These are phyloP conservation scores for Syngnathus floridae DNA, from an alignment of 2,113 vertebrate genomes.

Conservation along the genomic window DNA sequence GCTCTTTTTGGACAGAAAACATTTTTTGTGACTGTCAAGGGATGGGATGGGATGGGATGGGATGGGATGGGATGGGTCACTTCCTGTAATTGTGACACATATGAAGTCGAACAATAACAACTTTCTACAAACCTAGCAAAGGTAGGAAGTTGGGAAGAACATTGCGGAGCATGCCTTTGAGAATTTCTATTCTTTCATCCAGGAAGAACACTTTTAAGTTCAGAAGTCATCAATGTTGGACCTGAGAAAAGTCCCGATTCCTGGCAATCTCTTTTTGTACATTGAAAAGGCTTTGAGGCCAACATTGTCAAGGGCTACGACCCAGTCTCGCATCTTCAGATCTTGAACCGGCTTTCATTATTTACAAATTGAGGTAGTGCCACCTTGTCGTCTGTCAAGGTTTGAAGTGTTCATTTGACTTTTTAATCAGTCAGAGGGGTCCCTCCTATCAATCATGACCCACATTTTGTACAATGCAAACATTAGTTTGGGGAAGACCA, in stretches of 20 bases:
- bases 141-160: neutral
- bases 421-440: too few species aligned
- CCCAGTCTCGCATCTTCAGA: too few species aligned
- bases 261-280: neutral
- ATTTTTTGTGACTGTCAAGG: neutral
- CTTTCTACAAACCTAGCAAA: neutral
- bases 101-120: neutral
- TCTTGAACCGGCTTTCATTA: too few species aligned
- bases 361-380: too few species aligned
- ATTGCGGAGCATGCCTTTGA: neutral
- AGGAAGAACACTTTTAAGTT: neutral
- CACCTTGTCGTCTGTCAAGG: too few species aligned
- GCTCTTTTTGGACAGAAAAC: neutral
- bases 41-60: neutral
- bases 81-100: slow-evolving; percentile 7
- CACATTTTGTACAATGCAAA: too few species aligned
- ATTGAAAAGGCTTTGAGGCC: neutral
- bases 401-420: too few species aligned
- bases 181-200: neutral
- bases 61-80: neutral
- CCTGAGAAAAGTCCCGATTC: neutral
- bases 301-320: too few species aligned
- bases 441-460: too few species aligned
- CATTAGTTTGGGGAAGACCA: too few species aligned
- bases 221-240: neutral